These are phyloP conservation scores for Antigone vipio DNA, from an alignment of 2,113 vertebrate genomes.

Conservation along the genomic window DNA sequence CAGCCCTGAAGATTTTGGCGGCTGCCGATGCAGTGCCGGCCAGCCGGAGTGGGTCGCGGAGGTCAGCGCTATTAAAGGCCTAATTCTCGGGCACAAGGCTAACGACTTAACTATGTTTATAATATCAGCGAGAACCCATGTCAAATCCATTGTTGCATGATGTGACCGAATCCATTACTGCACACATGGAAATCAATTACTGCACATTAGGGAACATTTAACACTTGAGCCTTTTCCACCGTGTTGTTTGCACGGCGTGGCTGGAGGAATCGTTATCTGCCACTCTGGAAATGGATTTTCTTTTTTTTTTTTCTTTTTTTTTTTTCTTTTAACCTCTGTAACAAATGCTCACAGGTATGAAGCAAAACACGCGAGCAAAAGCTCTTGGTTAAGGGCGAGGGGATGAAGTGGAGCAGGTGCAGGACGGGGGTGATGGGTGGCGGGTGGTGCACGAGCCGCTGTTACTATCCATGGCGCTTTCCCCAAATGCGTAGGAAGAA, in stretches of 20 bases:
- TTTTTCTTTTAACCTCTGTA: background rate
- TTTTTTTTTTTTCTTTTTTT: background rate
- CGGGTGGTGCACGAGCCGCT: background rate
- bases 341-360: background rate
- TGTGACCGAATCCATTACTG: conserved; percentile 57
- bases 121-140: conserved; percentile 47
- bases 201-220: conserved; percentile 65
- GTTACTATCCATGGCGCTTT: background rate
- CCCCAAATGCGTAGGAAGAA: background rate
- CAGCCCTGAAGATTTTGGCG: background rate
- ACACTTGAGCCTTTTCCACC: conserved; percentile 52
- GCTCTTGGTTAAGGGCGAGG: background rate
- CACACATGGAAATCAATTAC: conserved; percentile 68
- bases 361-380: rapidly evolving
- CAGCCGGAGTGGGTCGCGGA: background rate
- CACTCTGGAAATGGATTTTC: conserved; percentile 2
- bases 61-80: background rate
- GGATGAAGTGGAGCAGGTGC: background rate
- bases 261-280: conserved; percentile 43
- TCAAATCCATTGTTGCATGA: conserved; percentile 65
- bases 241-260: conserved; percentile 22
- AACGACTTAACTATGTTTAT: conserved; percentile 39
- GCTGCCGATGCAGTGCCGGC: background rate
- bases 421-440: background rate
- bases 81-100: background rate